phyloP scores from a whole-genome alignment of 1,140 invertebrate genomes.

The Drosophila biarmipes region DNA sequence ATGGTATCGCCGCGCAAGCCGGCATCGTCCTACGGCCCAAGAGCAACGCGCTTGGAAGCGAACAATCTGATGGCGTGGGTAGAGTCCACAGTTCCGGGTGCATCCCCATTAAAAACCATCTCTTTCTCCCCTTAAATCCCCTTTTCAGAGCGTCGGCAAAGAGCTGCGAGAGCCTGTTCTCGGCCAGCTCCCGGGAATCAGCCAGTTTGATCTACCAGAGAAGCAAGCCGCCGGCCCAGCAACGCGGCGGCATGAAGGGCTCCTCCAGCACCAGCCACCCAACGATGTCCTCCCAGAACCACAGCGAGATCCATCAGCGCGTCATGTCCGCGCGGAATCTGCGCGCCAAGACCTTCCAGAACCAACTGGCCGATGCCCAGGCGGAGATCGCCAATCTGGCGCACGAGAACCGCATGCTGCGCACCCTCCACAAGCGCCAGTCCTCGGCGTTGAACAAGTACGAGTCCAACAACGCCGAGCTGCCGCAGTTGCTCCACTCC shows the following conservation, averaged over 20 bases:
- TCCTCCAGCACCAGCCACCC: constrained; percentile 53
- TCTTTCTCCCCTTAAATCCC: background rate
- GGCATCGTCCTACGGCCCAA: constrained; percentile 31
- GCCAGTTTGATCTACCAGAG: constrained; percentile 71
- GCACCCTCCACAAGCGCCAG: constrained; percentile 90
- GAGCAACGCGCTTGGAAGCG: constrained; percentile 27
- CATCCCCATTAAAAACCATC: background rate
- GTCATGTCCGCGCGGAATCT: constrained; percentile 91
- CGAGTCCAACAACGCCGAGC: constrained; percentile 90
- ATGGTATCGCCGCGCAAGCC: constrained; percentile 74
- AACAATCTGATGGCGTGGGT: constrained; percentile 65
- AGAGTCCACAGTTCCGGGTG: background rate
- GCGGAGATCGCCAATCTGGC: constrained; percentile 90
- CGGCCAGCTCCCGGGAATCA: constrained; percentile 78
- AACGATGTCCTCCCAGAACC: constrained; percentile 52
- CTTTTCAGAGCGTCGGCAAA: constrained; percentile 64
- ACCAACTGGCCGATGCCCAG: constrained; percentile 91
- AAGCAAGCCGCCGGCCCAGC: constrained; percentile 27
- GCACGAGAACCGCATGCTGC: constrained; percentile 90
- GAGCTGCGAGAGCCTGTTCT: constrained; percentile 81
- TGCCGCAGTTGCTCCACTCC: constrained; percentile 89
- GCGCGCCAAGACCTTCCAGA: constrained; percentile 90
- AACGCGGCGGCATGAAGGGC: constrained; percentile 33
- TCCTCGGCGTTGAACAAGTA: constrained; percentile 90
- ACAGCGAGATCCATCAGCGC: constrained; percentile 87